Percentiles rank a stretch among this genome's conserved stretches.
These are phyloP conservation scores for Rhadinocentrus ornatus DNA, from an alignment of 2,797 vertebrate genomes.

Conservation along the genomic window DNA sequence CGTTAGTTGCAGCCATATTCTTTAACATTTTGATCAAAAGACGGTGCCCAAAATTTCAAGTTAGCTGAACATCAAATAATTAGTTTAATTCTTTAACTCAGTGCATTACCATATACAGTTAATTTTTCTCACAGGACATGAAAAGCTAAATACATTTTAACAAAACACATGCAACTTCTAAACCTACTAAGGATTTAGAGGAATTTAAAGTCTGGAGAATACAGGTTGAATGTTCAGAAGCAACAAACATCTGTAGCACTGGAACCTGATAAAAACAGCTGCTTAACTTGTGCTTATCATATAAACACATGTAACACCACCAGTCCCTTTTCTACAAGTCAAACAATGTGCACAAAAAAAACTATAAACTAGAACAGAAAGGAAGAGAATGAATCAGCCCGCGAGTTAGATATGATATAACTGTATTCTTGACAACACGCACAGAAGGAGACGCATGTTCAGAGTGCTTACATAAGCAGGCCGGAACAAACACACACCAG, in stretches of 20 bases:
- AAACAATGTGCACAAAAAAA: slow-evolving; percentile 38
- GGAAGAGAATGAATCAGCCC: slow-evolving; percentile 52
- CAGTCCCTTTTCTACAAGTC: slow-evolving; percentile 18
- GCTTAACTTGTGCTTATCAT: slow-evolving; percentile 23
- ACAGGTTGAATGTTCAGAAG: slow-evolving; percentile 11
- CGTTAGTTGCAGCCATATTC: no score
- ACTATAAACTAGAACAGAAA: slow-evolving; percentile 30
- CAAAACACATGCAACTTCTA: background rate
- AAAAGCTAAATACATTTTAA: no score
- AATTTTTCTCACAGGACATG: background rate
- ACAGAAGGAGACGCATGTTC: slow-evolving; percentile 67
- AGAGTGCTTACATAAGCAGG: slow-evolving; percentile 78
- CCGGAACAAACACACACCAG: slow-evolving; percentile 63
- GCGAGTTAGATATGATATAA: slow-evolving; percentile 75
- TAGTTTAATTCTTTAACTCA: background rate
- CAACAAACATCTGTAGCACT: slow-evolving; percentile 8
- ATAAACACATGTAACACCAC: slow-evolving; percentile 12
- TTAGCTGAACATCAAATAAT: background rate
- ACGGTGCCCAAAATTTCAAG: background rate
- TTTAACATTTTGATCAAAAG: background rate
- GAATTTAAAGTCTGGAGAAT: slow-evolving; percentile 7
- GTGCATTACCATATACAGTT: background rate
- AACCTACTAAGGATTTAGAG: background rate
- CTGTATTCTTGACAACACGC: slow-evolving; percentile 76
- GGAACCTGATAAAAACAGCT: slow-evolving; percentile 12